phyloP scores from a whole-genome alignment of 2,888 invertebrate genomes.

The Agriotes lineatus region DNA sequence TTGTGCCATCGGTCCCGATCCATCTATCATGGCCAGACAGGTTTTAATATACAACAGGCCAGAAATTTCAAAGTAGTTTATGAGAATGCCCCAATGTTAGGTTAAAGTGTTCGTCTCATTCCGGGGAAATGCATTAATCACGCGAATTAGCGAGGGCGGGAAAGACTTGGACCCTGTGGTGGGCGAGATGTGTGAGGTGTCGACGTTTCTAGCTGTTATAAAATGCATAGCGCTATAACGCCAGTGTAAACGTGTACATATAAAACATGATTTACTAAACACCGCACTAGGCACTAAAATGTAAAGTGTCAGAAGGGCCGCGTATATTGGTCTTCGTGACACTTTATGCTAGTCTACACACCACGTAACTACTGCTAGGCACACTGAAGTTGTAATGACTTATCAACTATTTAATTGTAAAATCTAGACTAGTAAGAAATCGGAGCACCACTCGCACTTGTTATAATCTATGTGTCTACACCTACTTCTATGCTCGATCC shows the following conservation, averaged over 20 bases:
- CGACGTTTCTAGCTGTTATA: constrained; percentile 36
- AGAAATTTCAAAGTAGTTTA: constrained; percentile 42
- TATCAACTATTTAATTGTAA: constrained; percentile 36
- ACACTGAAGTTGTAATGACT: constrained; percentile 42
- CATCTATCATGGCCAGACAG: constrained; percentile 61
- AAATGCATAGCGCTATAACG: constrained; percentile 44
- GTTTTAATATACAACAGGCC: constrained; percentile 59
- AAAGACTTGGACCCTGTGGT: constrained; percentile 1
- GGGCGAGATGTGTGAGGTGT: constrained; percentile 1
- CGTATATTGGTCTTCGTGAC: constrained; percentile 40
- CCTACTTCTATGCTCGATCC: constrained; percentile 20
- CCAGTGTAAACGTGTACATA: constrained; percentile 41
- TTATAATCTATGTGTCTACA: constrained; percentile 31
- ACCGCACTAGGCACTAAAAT: constrained; percentile 42
- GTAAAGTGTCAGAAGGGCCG: constrained; percentile 41
- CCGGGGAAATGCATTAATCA: constrained; percentile 14
- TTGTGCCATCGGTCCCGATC: constrained; percentile 52
- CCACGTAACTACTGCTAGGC: constrained; percentile 42
- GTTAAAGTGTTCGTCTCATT: constrained; percentile 38
- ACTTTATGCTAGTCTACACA: constrained; percentile 44
- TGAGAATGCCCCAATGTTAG: constrained; percentile 33
- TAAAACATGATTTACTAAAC: constrained; percentile 46
- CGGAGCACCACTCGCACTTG: constrained; percentile 32
- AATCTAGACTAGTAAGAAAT: constrained; percentile 3
- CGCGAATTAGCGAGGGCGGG: constrained; percentile 5